Conservation (phyloP, 2,797 vertebrate species). For the Masticophis lateralis region DNA sequence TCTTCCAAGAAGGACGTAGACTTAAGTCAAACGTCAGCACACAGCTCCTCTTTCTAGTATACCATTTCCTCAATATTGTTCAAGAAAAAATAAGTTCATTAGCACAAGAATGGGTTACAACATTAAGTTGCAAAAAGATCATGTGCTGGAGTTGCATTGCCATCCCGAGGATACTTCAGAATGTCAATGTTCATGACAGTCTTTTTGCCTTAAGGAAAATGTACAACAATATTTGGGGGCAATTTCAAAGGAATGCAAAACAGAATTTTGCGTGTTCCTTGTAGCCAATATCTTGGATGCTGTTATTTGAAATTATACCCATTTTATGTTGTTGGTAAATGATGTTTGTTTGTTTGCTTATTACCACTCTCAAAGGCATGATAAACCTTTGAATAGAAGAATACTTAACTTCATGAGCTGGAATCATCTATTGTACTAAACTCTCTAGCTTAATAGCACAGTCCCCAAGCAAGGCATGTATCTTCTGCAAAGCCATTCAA, state of each 20-base stretch:
- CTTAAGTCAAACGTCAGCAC: not conserved
- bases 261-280: not conserved
- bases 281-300: not conserved
- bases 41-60: not conserved
- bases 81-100: not conserved
- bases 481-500: not conserved
- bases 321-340: not conserved
- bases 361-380: not conserved
- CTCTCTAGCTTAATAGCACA: not conserved
- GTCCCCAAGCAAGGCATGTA: not conserved
- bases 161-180: not conserved
- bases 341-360: not conserved
- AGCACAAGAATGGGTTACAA: not conserved
- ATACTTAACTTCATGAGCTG: not conserved
- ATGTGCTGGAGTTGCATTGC: not conserved
- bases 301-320: slow-evolving; percentile 4
- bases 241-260: not conserved
- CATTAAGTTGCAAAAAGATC: not conserved
- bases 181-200: not conserved
- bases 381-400: not conserved
- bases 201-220: not conserved
- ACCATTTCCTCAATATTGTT: not conserved
- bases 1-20: not conserved
- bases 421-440: not conserved
- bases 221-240: not conserved